Percentiles rank a stretch among this genome's conserved stretches.
phyloP scores from a whole-genome alignment of 2,113 vertebrate genomes.

The Poicephalus gulielmi region DNA sequence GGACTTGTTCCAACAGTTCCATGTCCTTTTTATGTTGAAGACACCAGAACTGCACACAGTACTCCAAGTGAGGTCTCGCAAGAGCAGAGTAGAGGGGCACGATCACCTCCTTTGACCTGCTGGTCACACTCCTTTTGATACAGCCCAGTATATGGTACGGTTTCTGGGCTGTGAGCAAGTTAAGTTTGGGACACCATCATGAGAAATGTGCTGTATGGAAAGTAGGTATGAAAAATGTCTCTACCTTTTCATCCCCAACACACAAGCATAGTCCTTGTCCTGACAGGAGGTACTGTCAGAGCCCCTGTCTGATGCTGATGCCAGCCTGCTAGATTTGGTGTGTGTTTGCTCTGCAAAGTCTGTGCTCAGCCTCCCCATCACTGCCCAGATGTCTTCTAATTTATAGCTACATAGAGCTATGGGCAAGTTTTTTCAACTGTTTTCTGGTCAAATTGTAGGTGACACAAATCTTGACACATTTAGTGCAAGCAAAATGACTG shows the following conservation, averaged over 20 bases:
- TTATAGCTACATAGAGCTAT: too few relatives aligned
- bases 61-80: accelerated
- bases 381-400: neutral
- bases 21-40: neutral
- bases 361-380: neutral
- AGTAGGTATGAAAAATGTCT: neutral
- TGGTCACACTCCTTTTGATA: neutral
- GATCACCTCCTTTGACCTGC: neutral
- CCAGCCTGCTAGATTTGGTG: neutral
- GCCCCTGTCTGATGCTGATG: accelerated
- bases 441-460: neutral
- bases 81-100: neutral
- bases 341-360: accelerated
- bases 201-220: neutral
- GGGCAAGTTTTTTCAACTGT: neutral
- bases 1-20: neutral
- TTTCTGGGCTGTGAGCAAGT: neutral
- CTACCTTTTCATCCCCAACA: neutral
- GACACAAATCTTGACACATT: neutral
- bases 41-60: neutral
- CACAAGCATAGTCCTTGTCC: neutral
- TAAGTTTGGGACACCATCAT: neutral
- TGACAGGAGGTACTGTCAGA: neutral
- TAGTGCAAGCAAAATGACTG: neutral
- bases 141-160: neutral